A percentile compares a stretch with the other conserved stretches of the same genome.
Conservation (phyloP, 2,888 invertebrate species). For the Arenicola marina region DNA sequence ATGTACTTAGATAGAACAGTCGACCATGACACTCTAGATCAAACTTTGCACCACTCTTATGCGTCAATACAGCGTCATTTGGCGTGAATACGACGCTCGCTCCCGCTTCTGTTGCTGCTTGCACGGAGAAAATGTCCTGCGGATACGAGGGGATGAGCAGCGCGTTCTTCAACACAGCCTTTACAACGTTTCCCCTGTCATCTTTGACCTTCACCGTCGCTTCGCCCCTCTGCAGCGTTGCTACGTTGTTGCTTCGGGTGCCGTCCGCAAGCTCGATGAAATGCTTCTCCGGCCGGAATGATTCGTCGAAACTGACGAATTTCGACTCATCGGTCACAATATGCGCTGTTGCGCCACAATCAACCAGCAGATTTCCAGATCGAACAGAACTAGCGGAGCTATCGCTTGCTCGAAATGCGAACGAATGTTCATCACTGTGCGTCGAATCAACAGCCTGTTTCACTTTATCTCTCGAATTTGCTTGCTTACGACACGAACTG, state of each 20-base stretch:
- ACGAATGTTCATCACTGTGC: background rate
- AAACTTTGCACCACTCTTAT: conserved; percentile 4
- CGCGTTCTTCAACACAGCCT: conserved; percentile 23
- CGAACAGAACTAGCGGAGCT: background rate
- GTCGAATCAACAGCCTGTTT: background rate
- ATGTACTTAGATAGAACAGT: conserved; percentile 4
- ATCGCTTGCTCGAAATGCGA: background rate
- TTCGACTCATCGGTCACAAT: conserved; percentile 29
- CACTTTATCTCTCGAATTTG: background rate
- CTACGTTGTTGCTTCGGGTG: background rate
- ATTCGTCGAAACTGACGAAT: conserved; percentile 25
- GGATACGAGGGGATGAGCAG: conserved; percentile 25
- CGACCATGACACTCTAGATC: background rate
- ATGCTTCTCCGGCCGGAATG: conserved; percentile 28
- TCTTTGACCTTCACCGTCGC: background rate
- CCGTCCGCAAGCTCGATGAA: conserved; percentile 13
- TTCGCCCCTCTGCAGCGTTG: background rate
- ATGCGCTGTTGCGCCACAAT: conserved; percentile 33
- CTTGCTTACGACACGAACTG: background rate
- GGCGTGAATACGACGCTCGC: conserved; percentile 17
- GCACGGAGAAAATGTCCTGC: conserved; percentile 29
- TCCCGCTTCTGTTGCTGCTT: conserved; percentile 24
- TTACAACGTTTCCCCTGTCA: background rate
- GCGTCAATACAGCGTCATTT: background rate
- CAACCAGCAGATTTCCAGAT: conserved; percentile 15